Evolutionary conservation across 35 echinoderm and acorn worm genomes (phyloP).

Genomic region (Apostichopus japonicus): DNA sequence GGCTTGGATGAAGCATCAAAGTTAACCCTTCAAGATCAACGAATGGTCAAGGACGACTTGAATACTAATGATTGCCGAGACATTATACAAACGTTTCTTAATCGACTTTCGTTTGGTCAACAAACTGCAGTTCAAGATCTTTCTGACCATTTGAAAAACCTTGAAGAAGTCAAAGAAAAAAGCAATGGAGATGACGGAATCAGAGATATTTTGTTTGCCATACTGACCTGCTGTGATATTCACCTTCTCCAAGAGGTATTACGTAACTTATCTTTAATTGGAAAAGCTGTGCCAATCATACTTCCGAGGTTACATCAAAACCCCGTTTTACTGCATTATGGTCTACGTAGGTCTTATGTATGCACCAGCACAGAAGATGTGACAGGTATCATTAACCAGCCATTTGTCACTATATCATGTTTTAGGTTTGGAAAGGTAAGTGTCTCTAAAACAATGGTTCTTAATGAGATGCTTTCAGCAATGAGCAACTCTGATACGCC

Average conservation of each 20-base stretch:
- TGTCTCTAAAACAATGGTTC: background rate
- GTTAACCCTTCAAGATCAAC: background rate
- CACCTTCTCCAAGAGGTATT: conserved; percentile 31
- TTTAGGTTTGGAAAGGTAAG: background rate
- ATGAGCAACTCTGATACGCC: background rate
- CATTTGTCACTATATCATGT: conserved; percentile 13
- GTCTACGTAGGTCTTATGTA: background rate
- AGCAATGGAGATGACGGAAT: background rate
- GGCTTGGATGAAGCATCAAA: background rate
- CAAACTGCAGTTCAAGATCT: background rate
- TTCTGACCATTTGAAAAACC: background rate
- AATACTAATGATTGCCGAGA: too few relatives aligned
- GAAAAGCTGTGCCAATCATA: conserved; percentile 29
- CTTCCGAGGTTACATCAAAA: background rate
- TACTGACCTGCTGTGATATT: conserved; percentile 3
- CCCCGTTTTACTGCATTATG: background rate
- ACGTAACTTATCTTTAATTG: background rate
- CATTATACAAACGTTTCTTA: background rate
- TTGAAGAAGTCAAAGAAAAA: background rate
- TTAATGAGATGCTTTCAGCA: background rate
- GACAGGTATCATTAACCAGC: background rate
- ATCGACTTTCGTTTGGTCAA: background rate
- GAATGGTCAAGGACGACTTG: background rate
- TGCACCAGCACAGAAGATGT: background rate
- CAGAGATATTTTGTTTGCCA: conserved; percentile 23